A percentile compares a stretch with the other conserved stretches of the same genome.
phyloP scores from a whole-genome alignment of 2,797 vertebrate species.

The Hafferia zeledoni region DNA sequence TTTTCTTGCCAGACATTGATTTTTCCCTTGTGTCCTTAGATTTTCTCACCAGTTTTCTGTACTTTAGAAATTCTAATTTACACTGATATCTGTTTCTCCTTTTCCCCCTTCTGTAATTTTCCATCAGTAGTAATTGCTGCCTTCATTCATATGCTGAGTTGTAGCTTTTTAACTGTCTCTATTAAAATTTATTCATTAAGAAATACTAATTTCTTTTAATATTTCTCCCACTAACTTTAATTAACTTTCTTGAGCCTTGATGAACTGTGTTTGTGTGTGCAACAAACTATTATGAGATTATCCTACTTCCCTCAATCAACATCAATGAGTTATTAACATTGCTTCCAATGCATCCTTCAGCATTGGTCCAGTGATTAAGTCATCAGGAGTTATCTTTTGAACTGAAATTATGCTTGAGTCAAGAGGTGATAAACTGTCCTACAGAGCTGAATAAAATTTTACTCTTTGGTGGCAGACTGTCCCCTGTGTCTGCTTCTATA shows the following conservation, averaged over 20 bases:
- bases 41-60: not conserved
- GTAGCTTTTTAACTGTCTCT: not conserved
- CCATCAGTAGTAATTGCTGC: not conserved
- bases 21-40: not conserved
- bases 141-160: not conserved
- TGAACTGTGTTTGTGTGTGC: not conserved
- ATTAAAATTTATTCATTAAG: not conserved
- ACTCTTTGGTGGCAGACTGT: not conserved
- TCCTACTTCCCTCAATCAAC: not conserved
- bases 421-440: not conserved
- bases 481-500: not conserved
- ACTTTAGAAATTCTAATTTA: conserved; percentile 9
- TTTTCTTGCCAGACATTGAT: not conserved
- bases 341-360: not conserved
- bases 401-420: not conserved
- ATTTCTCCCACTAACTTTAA: not conserved
- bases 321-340: not conserved
- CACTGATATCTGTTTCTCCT: not conserved
- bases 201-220: not conserved
- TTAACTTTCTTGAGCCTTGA: not conserved
- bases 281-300: not conserved
- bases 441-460: not conserved
- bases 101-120: not conserved
- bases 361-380: not conserved
- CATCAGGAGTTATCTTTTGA: not conserved